phyloP scores from a whole-genome alignment of 1,140 invertebrate genomes.

The Mycetomoellerius zeteki region DNA sequence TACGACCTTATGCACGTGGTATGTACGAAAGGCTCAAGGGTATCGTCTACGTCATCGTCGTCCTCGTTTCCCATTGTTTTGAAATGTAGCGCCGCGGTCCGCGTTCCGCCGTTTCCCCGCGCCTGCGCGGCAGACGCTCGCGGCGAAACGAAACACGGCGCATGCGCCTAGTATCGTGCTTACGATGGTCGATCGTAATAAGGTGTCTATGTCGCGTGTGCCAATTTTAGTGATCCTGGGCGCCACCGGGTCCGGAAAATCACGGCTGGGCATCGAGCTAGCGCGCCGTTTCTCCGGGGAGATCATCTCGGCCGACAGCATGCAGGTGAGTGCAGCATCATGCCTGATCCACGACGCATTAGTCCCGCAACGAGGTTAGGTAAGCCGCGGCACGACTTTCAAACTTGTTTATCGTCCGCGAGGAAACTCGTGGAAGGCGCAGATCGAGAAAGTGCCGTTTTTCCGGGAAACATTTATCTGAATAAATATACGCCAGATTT shows the following conservation, averaged over 20 bases:
- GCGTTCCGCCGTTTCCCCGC: neutral
- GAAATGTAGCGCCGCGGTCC: slow-evolving; percentile 64
- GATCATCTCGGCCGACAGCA: slow-evolving; percentile 99
- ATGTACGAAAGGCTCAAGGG: neutral
- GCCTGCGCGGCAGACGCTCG: neutral
- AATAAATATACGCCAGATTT: neutral
- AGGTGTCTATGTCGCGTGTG: slow-evolving; percentile 83
- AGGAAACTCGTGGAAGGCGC: neutral
- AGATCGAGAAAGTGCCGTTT: neutral
- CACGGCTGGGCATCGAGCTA: slow-evolving; percentile 97
- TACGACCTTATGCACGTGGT: too few species aligned
- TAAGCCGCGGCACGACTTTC: slow-evolving; percentile 14
- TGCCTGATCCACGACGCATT: neutral
- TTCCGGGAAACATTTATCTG: neutral
- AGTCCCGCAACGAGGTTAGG: slow-evolving; percentile 56
- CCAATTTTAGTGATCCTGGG: slow-evolving; percentile 97
- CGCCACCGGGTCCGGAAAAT: slow-evolving; percentile 98
- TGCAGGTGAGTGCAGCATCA: slow-evolving; percentile 93
- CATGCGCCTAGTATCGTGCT: slow-evolving; percentile 68
- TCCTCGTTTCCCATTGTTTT: slow-evolving; percentile 5
- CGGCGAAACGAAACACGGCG: slow-evolving; percentile 29
- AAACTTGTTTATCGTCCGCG: slow-evolving; percentile 57
- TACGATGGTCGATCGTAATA: slow-evolving; percentile 62
- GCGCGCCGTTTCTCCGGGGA: slow-evolving; percentile 96
- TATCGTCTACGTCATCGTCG: neutral